phyloP scores from a whole-genome alignment of 2,113 vertebrate species.

The Suricata suricatta region DNA sequence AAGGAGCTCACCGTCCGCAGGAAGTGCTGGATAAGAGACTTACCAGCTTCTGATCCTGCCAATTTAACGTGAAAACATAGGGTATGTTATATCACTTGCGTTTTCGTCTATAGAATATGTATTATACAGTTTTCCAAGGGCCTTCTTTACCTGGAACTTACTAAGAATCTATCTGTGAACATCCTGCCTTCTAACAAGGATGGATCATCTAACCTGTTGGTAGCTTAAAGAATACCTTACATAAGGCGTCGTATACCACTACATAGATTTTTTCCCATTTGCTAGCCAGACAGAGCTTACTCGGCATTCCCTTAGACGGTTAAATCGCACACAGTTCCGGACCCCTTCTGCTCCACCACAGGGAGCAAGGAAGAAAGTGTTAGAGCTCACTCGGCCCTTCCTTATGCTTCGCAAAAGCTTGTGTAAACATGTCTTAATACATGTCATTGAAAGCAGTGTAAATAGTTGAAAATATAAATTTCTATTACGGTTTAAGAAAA shows the following conservation, averaged over 20 bases:
- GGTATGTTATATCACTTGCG: neutral
- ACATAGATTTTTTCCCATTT: neutral
- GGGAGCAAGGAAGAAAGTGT: neutral
- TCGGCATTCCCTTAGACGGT: neutral
- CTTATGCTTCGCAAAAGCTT: slow-evolving; percentile 39
- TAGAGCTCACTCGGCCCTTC: neutral
- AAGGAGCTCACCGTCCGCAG: neutral
- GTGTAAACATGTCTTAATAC: slow-evolving; percentile 69
- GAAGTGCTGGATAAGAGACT: neutral
- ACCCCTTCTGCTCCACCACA: neutral
- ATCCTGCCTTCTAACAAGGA: neutral
- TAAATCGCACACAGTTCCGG: neutral
- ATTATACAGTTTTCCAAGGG: neutral
- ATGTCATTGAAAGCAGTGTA: slow-evolving; percentile 82
- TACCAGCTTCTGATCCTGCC: neutral
- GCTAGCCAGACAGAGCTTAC: neutral
- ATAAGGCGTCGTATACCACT: neutral
- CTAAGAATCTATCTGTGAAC: neutral
- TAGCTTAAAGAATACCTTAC: neutral
- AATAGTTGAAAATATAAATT: slow-evolving; percentile 82
- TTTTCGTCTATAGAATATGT: neutral
- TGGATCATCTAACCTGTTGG: neutral
- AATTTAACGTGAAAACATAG: neutral
- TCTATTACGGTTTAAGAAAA: slow-evolving; percentile 80
- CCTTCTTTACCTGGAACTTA: neutral